phyloP scores from a whole-genome alignment of 2,888 invertebrate species.

The Aricia artaxerxes region DNA sequence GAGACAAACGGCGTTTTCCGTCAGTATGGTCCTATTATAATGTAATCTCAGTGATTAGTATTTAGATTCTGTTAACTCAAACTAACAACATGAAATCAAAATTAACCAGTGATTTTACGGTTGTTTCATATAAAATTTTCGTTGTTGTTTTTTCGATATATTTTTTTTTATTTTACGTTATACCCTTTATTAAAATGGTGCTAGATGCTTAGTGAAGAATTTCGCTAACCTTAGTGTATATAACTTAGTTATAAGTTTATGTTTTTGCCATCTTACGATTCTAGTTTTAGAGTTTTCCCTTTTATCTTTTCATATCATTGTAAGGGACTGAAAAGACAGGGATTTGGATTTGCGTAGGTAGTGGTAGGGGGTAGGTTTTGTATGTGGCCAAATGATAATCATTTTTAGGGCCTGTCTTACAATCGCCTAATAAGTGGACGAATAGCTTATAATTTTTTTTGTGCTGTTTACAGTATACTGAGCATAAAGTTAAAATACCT shows the following conservation, averaged over 20 bases:
- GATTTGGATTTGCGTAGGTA: slow-evolving; percentile 56
- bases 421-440: background rate
- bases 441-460: background rate
- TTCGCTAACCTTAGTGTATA: slow-evolving; percentile 62
- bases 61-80: slow-evolving; percentile 55
- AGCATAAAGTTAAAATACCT: too few species aligned
- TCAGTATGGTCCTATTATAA: background rate
- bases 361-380: slow-evolving; percentile 68
- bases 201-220: slow-evolving; percentile 67
- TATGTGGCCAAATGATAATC: slow-evolving; percentile 62
- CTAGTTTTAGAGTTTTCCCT: slow-evolving; percentile 61
- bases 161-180: slow-evolving; percentile 49
- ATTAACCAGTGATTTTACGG: slow-evolving; percentile 60
- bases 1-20: background rate
- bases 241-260: slow-evolving; percentile 52
- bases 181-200: slow-evolving; percentile 76
- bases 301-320: slow-evolving; percentile 61
- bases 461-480: too few species aligned
- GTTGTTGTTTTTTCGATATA: slow-evolving; percentile 57
- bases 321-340: slow-evolving; percentile 75
- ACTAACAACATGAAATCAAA: slow-evolving; percentile 49
- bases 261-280: slow-evolving; percentile 36
- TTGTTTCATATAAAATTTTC: slow-evolving; percentile 53
- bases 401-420: background rate
- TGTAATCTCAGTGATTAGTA: slow-evolving; percentile 64